Conservation (phyloP, 2,113 vertebrate genomes). For the Myiagra hebetior region DNA sequence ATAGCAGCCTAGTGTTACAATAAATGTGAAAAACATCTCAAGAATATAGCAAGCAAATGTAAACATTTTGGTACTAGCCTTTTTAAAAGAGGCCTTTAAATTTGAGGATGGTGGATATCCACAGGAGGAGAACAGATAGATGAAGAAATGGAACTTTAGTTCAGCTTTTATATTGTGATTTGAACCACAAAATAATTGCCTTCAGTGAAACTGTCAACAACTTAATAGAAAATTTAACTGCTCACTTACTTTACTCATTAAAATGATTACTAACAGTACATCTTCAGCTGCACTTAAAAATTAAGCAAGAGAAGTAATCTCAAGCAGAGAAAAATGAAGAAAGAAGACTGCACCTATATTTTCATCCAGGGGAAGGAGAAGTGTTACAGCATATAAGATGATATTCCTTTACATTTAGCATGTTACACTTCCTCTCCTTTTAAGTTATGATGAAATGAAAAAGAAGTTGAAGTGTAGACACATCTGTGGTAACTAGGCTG, state of each 20-base stretch:
- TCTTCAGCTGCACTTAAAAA: conserved; percentile 1
- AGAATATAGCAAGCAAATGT: neutral
- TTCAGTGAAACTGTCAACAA: conserved; percentile 35
- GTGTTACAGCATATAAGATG: neutral
- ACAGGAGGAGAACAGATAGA: neutral
- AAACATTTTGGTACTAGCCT: neutral
- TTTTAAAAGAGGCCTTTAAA: neutral
- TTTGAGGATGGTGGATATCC: neutral
- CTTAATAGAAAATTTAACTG: conserved; percentile 47
- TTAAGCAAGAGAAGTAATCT: neutral
- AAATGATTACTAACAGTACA: conserved; percentile 1
- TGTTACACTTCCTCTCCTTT: neutral
- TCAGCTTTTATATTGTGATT: neutral
- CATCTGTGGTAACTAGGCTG: neutral
- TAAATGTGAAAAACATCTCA: neutral
- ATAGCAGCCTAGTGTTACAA: neutral
- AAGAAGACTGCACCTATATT: neutral
- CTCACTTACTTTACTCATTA: conserved; percentile 23
- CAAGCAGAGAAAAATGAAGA: neutral
- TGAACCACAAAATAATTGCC: neutral
- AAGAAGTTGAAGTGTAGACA: neutral
- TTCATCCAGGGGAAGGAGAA: neutral
- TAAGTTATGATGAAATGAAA: neutral
- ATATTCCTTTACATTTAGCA: neutral
- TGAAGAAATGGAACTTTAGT: neutral